phyloP scores from a whole-genome alignment of 2,888 invertebrate species.

The Chrysolina oricalcia region DNA sequence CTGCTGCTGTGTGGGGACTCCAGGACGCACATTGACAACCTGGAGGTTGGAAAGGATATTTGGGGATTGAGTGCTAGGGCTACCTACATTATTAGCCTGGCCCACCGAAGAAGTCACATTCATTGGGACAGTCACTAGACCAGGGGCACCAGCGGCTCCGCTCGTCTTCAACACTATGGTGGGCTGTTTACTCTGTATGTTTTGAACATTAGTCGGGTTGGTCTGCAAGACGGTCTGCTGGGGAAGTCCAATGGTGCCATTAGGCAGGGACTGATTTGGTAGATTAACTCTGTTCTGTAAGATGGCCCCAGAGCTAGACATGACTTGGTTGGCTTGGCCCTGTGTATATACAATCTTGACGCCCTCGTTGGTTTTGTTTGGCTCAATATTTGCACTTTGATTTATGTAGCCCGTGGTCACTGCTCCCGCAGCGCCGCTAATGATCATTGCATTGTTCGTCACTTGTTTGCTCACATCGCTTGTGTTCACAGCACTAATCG shows the following conservation, averaged over 20 bases:
- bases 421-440: conserved; percentile 62
- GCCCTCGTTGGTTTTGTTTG: conserved; percentile 62
- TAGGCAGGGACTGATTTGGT: conserved; percentile 79
- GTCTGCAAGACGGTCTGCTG: conserved; percentile 74
- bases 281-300: conserved; percentile 78
- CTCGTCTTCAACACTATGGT: conserved; percentile 71
- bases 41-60: conserved; percentile 80
- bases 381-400: conserved; percentile 60
- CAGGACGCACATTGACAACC: conserved; percentile 88
- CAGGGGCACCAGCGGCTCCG: conserved; percentile 70
- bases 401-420: conserved; percentile 63
- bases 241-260: conserved; percentile 80
- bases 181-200: conserved; percentile 68
- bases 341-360: conserved; percentile 70
- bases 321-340: conserved; percentile 69
- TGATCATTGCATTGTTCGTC: conserved; percentile 64
- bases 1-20: conserved; percentile 81
- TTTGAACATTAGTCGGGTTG: conserved; percentile 70
- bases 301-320: conserved; percentile 71
- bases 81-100: conserved; percentile 72
- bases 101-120: conserved; percentile 76
- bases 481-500: conserved; percentile 66
- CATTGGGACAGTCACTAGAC: conserved; percentile 79
- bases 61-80: conserved; percentile 66
- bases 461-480: conserved; percentile 65